Base-by-base conservation (phyloP, 2,113 vertebrate genomes). In the Gavialis gangeticus region DNA sequence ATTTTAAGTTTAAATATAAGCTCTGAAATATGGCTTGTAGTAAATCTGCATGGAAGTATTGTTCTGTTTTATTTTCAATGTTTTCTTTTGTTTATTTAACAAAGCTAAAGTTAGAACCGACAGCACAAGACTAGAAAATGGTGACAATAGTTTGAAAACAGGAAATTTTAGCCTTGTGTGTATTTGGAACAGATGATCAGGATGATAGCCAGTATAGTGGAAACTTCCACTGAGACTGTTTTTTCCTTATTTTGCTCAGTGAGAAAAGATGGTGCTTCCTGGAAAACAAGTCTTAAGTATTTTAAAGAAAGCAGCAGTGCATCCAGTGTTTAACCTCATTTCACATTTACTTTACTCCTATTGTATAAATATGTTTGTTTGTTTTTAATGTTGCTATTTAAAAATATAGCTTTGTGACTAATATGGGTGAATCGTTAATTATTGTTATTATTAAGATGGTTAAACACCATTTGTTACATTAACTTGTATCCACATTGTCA, bases 61-160 rank as follows among this genome's bases (percentile, higher is more conserved):
- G 84, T 97, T 95, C 94, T 92, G 54, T 93, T 92, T 92, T 96
- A 96, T 97, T 97, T 96, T 96, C 95, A 88, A 81, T 95, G 82
- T 97, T 96, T 90, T 95, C 97, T 96, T 93, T 95, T 98, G 98
- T 98, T 98, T 98, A 97, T 97, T 93, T 98, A 97, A 96, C 97
- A 94, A 85, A 97, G 98, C 98, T 99, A 99, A 99, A 99, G 98
- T 99, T 99, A 98, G 99, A 98, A 96, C 97, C 89, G 87, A 97
- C 97, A 97, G 96, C 97, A 96, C 96, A 96, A 94, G 98, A 98
- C 97, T 96, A 97, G 98, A 98, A 98, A 98, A 98, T 96, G 98
- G 98, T 99, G 99, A 99, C 99, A 99, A 98, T 99, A 95, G 98
- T 98, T 98, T 97, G 98, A 99, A 99, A 99, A 99, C 99, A 99